Evolutionary conservation across 2,888 invertebrate species (phyloP).

Genomic region (Ophion ventricosus): DNA sequence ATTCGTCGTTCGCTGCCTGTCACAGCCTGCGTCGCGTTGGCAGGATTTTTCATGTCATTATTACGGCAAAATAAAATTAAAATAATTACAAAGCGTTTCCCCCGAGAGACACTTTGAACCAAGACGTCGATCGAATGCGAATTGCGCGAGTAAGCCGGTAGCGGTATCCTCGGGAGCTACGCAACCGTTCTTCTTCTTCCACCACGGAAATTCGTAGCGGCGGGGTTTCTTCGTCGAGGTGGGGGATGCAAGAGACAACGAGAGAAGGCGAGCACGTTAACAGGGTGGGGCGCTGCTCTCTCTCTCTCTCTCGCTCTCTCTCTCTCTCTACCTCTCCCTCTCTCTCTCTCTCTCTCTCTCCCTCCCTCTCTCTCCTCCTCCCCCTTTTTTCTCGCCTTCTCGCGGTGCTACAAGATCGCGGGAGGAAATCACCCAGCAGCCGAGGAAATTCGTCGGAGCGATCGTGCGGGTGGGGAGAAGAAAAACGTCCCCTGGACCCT

Average conservation of each 20-base stretch:
- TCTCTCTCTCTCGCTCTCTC: constrained; percentile 31
- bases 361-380: constrained; percentile 50
- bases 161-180: constrained; percentile 84
- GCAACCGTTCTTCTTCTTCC: constrained; percentile 55
- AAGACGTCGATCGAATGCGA: constrained; percentile 98
- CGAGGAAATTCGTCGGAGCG: constrained; percentile 57
- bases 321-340: constrained; percentile 43
- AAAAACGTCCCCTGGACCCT: constrained; percentile 52
- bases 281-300: too few species aligned
- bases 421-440: constrained; percentile 33
- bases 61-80: constrained; percentile 70
- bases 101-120: constrained; percentile 84
- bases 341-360: constrained; percentile 13
- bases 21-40: constrained; percentile 85
- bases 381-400: constrained; percentile 18
- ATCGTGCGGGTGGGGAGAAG: constrained; percentile 54
- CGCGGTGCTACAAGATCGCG: constrained; percentile 1
- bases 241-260: constrained; percentile 66
- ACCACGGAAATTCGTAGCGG: constrained; percentile 53
- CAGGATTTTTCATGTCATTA: constrained; percentile 90
- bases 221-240: constrained; percentile 56
- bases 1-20: constrained; percentile 68
- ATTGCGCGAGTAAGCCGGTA: constrained; percentile 92
- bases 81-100: constrained; percentile 84
- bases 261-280: constrained; percentile 39